Percentiles rank a stretch among this genome's conserved stretches.
phyloP scores from a whole-genome alignment of 2,797 vertebrate genomes.

The Macropodus opercularis region DNA sequence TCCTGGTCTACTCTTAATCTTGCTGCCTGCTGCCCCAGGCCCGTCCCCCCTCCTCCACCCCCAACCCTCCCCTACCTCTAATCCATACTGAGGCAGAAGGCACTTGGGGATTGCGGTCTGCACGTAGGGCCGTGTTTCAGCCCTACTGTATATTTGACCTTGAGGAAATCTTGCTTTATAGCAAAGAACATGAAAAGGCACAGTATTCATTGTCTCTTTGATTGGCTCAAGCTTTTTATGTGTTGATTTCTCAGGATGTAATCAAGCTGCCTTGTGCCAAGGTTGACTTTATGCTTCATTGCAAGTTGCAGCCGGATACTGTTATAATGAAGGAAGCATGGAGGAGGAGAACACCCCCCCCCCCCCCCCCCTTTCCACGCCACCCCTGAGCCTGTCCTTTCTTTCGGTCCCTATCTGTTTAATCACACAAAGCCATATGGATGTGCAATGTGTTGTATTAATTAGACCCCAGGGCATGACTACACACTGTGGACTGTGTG shows the following conservation, averaged over 20 bases:
- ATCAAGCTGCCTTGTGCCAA: conserved; percentile 62
- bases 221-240: conserved; percentile 60
- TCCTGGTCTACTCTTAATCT: neutral
- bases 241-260: conserved; percentile 66
- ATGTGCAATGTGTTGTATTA: conserved; percentile 75
- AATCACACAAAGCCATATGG: conserved; percentile 77
- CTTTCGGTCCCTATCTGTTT: conserved; percentile 47
- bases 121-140: conserved; percentile 46
- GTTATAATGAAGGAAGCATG: conserved; percentile 39
- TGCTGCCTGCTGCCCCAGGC: conserved; percentile 20
- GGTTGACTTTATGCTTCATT: conserved; percentile 58
- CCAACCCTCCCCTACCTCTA: conserved; percentile 33
- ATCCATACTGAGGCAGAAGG: conserved; percentile 34
- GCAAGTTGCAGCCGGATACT: conserved; percentile 34
- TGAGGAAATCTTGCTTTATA: conserved; percentile 37
- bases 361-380: conserved; percentile 1
- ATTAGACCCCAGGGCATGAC: conserved; percentile 75
- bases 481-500: conserved; percentile 47
- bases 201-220: conserved; percentile 55
- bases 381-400: conserved; percentile 2
- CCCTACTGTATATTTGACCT: conserved; percentile 49
- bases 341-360: conserved; percentile 6
- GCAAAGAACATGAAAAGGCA: conserved; percentile 36
- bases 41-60: conserved; percentile 44
- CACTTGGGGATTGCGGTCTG: conserved; percentile 34